Evolutionary conservation across 2,888 invertebrate genomes (phyloP).

Genomic region (Caenorhabditis panamensis): DNA sequence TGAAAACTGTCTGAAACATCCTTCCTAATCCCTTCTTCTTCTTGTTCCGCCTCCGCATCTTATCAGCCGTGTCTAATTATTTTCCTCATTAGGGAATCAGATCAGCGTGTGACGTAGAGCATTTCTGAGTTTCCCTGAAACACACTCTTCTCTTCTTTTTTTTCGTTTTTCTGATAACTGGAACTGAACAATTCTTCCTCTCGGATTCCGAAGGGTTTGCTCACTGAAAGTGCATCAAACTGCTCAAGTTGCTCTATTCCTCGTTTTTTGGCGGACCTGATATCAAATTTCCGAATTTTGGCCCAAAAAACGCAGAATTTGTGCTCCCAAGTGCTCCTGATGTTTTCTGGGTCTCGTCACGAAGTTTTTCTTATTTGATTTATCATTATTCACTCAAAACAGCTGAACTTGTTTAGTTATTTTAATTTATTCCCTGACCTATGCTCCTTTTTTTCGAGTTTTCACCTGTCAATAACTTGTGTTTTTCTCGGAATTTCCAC

Average conservation of each 20-base stretch:
- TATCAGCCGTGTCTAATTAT: constrained; percentile 1
- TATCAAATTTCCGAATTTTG: constrained; percentile 1
- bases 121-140: constrained; percentile 10
- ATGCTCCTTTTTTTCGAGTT: too few species aligned
- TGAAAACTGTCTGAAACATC: not conserved
- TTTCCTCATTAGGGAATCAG: constrained; percentile 2
- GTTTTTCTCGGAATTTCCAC: too few species aligned
- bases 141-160: constrained; percentile 21
- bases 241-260: constrained; percentile 2
- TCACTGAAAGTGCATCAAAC: not conserved
- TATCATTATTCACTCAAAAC: too few species aligned
- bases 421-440: too few species aligned
- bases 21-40: not conserved
- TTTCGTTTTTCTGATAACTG: not conserved
- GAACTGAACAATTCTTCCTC: too few species aligned
- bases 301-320: not conserved
- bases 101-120: not conserved
- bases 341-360: not conserved
- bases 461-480: not conserved
- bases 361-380: not conserved
- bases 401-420: too few species aligned
- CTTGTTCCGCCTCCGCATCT: not conserved
- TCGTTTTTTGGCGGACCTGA: not conserved
- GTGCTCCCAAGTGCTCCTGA: too few species aligned
- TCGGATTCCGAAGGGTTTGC: not conserved